A percentile compares a stretch with the other conserved stretches of the same genome.
These are phyloP conservation scores for Penelope pileata DNA, from an alignment of 2,113 vertebrate genomes.

Conservation along the genomic window DNA sequence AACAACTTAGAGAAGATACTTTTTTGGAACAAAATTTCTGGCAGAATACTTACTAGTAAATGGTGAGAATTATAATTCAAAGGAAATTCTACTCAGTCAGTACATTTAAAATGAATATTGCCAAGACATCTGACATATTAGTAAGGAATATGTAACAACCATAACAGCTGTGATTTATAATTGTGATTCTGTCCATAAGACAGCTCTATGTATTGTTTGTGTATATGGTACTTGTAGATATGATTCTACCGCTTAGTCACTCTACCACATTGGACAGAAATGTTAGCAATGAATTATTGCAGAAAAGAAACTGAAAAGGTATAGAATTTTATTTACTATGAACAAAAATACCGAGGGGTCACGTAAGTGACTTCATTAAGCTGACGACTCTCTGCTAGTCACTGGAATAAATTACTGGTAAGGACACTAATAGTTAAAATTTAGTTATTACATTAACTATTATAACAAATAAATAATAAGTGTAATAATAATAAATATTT, in stretches of 20 bases:
- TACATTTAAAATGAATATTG: background rate
- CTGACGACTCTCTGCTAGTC: background rate
- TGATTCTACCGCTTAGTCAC: background rate
- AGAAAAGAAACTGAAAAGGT: background rate
- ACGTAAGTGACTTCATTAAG: background rate
- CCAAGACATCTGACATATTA: background rate
- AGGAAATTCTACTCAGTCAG: background rate
- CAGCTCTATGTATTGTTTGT: background rate
- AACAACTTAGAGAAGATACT: background rate
- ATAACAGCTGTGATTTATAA: background rate
- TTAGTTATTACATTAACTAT: too few relatives aligned
- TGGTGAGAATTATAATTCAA: background rate
- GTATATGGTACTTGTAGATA: background rate
- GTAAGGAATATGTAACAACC: background rate
- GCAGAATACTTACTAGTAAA: background rate
- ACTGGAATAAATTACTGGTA: background rate
- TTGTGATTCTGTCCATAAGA: background rate
- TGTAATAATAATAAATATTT: too few relatives aligned
- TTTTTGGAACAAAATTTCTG: background rate
- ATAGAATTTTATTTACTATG: background rate
- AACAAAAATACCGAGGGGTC: background rate
- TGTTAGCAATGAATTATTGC: background rate
- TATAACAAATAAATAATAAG: too few relatives aligned
- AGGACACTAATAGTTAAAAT: fast-evolving
- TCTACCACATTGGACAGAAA: background rate